Conservation (phyloP, 2,888 invertebrate genomes). For the Erebia ligea region DNA sequence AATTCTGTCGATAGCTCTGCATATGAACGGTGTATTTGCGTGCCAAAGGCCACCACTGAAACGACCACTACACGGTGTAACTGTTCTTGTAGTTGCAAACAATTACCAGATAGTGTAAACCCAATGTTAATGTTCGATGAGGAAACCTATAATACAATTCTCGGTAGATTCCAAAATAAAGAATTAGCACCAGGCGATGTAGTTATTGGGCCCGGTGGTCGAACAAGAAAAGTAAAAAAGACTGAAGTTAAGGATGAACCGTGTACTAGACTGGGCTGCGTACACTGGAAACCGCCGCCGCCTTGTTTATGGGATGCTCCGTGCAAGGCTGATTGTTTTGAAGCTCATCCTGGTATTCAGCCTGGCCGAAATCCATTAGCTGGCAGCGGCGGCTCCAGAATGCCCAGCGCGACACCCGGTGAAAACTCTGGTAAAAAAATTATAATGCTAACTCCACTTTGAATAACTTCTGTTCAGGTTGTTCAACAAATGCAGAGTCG, state of each 20-base stretch:
- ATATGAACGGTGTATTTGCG: conserved; percentile 2
- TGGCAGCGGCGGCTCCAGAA: conserved; percentile 44
- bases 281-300: conserved; percentile 71
- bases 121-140: conserved; percentile 59
- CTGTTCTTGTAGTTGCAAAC: conserved; percentile 26
- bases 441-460: conserved; percentile 58
- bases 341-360: conserved; percentile 59
- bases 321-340: conserved; percentile 75
- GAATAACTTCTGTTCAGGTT: conserved; percentile 66
- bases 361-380: conserved; percentile 59
- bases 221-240: conserved; percentile 50
- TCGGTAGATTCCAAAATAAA: conserved; percentile 57
- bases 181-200: conserved; percentile 47
- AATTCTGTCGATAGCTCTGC: not conserved
- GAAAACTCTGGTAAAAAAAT: conserved; percentile 44
- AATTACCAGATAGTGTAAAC: conserved; percentile 25
- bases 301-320: conserved; percentile 72
- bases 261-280: conserved; percentile 66
- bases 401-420: conserved; percentile 27
- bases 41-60: conserved; percentile 1
- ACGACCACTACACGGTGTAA: conserved; percentile 6
- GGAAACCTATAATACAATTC: conserved; percentile 54
- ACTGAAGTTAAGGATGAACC: conserved; percentile 51
- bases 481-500: conserved; percentile 54
- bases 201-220: conserved; percentile 53